Base-by-base conservation (phyloP, 1,140 invertebrate genomes). In the Paraescarpia echinospica region DNA sequence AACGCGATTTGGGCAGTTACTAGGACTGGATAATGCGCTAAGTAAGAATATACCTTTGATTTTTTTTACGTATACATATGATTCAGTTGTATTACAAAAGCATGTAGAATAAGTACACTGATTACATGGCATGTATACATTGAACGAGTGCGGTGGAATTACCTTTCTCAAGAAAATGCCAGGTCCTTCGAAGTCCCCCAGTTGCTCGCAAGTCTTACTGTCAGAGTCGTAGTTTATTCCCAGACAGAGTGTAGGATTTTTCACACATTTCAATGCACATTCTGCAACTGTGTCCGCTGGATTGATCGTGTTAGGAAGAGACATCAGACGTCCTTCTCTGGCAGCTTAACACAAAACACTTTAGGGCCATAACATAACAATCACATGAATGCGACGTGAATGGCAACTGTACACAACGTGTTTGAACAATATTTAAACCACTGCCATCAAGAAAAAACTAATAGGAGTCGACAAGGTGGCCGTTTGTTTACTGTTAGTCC, bases 161-260 rank as follows among this genome's bases (percentile, higher is more conserved):
- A 77, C 59, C 59, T 77, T 77, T 27, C 59, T 77, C 59, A 77
- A 31, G 59, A 27, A 77, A 77, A 77, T 18, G 59, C 22, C 59
- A 31, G 59, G 59, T 18, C 59, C 59, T 77, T 77, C 59, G 59
- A 77, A 12, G 59, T 77, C 12, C 22, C 2, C 22, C 59, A 77
- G 22, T 12, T 14, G 59, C 27, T 77, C 59, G 27, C 59, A 77
- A 2, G 22, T 77, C 59, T 77, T 77, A 77, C 2, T 77, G 59
- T 31, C 59, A 77, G 59, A 77, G 59, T 77, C 59, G 59, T 77
- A 77, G 59, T 77, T 77, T 77, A 77, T 77, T 77, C 59, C 59
- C 59, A 22, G 59, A 77, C 59, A 77, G 18, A 77, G 22, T 18
- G 59, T 77, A 18, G 59, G 8, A 51, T 18, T 51, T 51, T 51